These are phyloP conservation scores for Harpagifer antarcticus DNA, from an alignment of 2,797 vertebrate genomes.

Conservation along the genomic window DNA sequence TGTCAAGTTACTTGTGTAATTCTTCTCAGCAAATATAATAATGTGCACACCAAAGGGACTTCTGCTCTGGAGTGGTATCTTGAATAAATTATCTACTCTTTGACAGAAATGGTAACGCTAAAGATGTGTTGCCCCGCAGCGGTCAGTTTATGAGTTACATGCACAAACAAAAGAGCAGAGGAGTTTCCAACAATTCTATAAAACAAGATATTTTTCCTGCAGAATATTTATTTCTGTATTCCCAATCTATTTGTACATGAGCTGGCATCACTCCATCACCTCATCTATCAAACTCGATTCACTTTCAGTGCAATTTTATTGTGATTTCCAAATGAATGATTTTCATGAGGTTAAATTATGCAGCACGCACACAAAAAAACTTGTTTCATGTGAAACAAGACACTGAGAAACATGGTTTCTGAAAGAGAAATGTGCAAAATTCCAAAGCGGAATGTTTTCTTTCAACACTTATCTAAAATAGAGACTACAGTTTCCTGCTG, in stretches of 20 bases:
- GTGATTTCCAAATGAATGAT: neutral
- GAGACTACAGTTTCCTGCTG: neutral
- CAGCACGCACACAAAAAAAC: constrained; percentile 11
- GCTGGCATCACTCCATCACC: neutral
- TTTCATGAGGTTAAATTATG: constrained; percentile 11
- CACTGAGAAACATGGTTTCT: constrained; percentile 16
- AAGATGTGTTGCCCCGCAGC: neutral
- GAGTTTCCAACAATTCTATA: neutral
- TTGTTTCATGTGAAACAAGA: neutral
- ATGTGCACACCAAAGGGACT: neutral
- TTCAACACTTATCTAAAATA: neutral
- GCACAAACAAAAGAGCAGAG: neutral
- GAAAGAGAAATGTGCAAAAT: constrained; percentile 27
- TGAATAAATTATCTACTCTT: neutral
- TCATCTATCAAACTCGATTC: neutral
- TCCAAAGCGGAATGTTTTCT: constrained; percentile 14
- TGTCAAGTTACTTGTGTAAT: neutral
- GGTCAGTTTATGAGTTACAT: neutral
- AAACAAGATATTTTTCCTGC: neutral
- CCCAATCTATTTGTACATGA: neutral
- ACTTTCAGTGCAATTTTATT: neutral
- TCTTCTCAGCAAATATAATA: neutral
- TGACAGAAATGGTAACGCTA: neutral
- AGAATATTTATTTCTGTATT: constrained; percentile 11
- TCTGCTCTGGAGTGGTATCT: neutral